Conservation (phyloP, 2,113 vertebrate species). For the Pterocles burchelli region DNA sequence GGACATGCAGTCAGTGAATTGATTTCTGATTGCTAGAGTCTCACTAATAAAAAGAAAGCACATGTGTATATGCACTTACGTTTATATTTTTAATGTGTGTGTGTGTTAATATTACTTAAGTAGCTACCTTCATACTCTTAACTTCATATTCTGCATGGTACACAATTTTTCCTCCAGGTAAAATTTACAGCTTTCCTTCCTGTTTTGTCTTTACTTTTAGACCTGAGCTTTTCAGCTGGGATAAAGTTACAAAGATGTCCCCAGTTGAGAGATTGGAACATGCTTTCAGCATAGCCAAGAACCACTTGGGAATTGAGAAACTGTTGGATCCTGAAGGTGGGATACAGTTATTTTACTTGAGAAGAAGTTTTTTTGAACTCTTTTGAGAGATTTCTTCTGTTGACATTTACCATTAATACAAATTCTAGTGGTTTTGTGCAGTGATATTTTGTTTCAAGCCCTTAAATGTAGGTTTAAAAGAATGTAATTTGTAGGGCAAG, state of each 20-base stretch:
- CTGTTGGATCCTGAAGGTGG: constrained; percentile 96
- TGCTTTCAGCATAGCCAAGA: constrained; percentile 89
- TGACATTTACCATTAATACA: background rate
- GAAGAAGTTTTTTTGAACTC: background rate
- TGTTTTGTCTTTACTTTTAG: constrained; percentile 72
- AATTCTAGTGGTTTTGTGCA: background rate
- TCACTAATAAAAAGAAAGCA: background rate
- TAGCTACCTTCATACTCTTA: background rate
- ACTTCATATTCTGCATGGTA: background rate
- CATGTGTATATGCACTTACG: fast-evolving
- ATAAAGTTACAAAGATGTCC: constrained; percentile 80
- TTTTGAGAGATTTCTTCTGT: background rate
- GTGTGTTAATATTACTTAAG: background rate
- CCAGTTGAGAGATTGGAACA: constrained; percentile 88
- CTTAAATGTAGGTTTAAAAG: background rate
- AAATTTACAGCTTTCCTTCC: background rate
- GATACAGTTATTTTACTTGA: background rate
- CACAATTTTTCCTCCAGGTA: background rate
- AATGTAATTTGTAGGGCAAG: background rate
- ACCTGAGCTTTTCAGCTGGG: constrained; percentile 89
- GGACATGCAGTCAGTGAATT: background rate
- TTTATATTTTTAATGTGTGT: background rate
- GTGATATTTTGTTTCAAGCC: background rate
- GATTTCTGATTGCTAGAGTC: background rate
- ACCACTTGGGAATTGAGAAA: constrained; percentile 89